Evolutionary conservation across 2,888 invertebrate species (phyloP), one percentile per base, ranked within the genome.

Genomic region (Drosophila birchii): DNA sequence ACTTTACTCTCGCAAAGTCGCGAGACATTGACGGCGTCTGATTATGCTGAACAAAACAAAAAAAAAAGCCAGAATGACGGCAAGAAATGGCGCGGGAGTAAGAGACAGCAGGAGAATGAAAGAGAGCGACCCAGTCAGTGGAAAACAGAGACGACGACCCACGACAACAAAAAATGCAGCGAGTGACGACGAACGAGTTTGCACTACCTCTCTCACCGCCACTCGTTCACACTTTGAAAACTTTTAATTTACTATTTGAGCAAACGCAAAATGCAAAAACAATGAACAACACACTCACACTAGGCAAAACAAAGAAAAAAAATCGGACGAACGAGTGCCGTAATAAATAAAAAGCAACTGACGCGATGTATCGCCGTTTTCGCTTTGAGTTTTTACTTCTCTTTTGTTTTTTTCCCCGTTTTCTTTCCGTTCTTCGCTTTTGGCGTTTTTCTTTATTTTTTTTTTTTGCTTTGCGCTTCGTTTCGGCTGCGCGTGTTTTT

Each of bases 401-500:
- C 56, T 34, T 57, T 45, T 43, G 39, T 41, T 56, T 69, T 49
- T 53, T 49, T 26, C 62, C 49, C 49, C 85, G 82, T 76, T 84
- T 81, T 81, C 51, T 53, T 53, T 53, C 51, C 51, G 49, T 59
- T 36, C 38, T 36, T 18, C 20, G 51, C 51, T 43, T 49, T 64
- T 34, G 34, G 73, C 73, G 78, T 58, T 61, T 60, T 47, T 38
- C 26, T 12, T 59, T 59, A 16, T 38, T 61, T 63, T 61, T 61
- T 43, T 53, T 61, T 41, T 62, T 60, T 55, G 54, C 53, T 58
- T 72, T 75, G 72, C 72, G 72, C 75, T 73, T 85, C 82, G 86
- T 80, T 87, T 85, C 73, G 76, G 79, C 81, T 88, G 89, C 85
- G 89, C 89, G 81, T 78, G 74, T 89, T 78, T 80, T 81, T 81